phyloP scores from a whole-genome alignment of 37 sponge, comb jelly and placozoan genomes.

The Halichondria panicea region DNA sequence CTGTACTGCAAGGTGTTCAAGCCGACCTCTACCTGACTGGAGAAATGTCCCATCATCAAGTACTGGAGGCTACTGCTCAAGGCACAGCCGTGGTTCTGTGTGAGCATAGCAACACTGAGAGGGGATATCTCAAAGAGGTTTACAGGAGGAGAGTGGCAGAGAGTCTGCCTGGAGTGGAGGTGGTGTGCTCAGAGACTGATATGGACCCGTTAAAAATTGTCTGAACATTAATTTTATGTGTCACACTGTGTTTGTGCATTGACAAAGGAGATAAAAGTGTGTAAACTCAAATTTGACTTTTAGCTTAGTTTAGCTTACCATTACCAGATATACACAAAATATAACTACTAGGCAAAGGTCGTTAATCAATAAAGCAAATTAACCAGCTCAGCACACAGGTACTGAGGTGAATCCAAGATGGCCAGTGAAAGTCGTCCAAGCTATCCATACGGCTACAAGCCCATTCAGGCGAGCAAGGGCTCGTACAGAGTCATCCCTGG shows the following conservation, averaged over 20 bases:
- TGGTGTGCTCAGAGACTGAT: constrained; percentile 59
- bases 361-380: no score
- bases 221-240: constrained; percentile 5
- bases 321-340: no score
- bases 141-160: constrained; percentile 37
- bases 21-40: constrained; percentile 86
- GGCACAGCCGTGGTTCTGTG: constrained; percentile 83
- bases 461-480: constrained; percentile 12
- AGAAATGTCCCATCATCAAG: constrained; percentile 95
- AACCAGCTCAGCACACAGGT: no score
- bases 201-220: constrained; percentile 71
- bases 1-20: constrained; percentile 60
- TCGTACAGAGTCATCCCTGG: background rate
- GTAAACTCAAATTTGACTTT: no score
- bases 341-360: no score
- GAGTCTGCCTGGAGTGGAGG: constrained; percentile 30
- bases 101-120: constrained; percentile 96
- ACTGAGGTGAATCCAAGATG: no score
- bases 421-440: no score
- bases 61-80: constrained; percentile 78
- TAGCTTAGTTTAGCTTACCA: no score
- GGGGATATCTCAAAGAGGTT: constrained; percentile 73
- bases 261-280: no score
- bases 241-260: no score
- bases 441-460: constrained; percentile 47